These are phyloP conservation scores for Gnathochromis pfefferi DNA, from an alignment of 2,113 vertebrate species.

Conservation along the genomic window DNA sequence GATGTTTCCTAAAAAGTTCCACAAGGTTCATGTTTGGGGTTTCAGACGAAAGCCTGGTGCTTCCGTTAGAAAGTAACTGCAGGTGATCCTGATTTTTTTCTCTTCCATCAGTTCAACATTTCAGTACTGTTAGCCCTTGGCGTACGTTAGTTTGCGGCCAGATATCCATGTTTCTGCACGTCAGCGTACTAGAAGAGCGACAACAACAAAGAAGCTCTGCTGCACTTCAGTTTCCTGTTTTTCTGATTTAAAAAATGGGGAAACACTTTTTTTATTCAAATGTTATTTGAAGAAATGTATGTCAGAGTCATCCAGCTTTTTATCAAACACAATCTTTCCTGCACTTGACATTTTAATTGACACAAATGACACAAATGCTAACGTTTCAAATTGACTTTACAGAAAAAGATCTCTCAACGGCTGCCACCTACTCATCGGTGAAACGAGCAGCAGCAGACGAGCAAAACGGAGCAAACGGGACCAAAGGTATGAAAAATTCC, in stretches of 20 bases:
- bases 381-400: neutral
- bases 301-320: neutral
- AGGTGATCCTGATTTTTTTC: neutral
- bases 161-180: neutral
- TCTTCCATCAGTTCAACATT: neutral
- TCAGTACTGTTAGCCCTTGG: fast-evolving
- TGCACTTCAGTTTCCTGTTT: neutral
- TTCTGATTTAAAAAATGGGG: neutral
- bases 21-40: neutral
- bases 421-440: neutral
- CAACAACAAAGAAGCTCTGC: neutral
- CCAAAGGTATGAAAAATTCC: fast-evolving
- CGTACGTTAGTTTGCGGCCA: fast-evolving
- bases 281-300: neutral
- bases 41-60: fast-evolving
- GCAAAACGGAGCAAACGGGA: neutral
- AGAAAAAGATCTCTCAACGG: neutral
- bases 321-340: neutral
- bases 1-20: neutral
- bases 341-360: neutral
- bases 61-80: fast-evolving
- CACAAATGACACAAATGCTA: neutral
- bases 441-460: neutral
- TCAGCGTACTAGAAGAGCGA: neutral
- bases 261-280: fast-evolving